Evolutionary conservation across 53 echinoderm and acorn worm genomes (phyloP), one percentile per base, ranked within the genome.

Genomic region (Crossaster papposus): DNA sequence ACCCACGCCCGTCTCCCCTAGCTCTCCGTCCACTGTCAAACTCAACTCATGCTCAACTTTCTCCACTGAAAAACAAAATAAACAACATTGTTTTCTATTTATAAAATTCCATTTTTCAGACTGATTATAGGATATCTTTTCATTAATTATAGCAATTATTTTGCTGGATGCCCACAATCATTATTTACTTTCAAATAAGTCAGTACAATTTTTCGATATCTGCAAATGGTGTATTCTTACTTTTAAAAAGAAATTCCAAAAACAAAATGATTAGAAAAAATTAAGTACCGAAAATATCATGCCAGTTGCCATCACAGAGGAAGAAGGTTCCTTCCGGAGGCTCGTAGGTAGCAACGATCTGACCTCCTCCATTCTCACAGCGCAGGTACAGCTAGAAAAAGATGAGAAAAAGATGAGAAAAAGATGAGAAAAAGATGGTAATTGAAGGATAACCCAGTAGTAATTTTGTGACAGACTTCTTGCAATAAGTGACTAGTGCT

Each of bases 271-370:
- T 77, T 34, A 13, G 2, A 2, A 14, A 14, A 30, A 17, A n/a
- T n/a, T 30, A 84, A 89, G 65, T 83, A 97, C 97, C 94, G 31
- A 82, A 11, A 26, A 97, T 78, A 79, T 82, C 93, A 88, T 97
- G 97, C 97, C 97, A 97, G 87, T 97, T 92, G 77, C 97, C 95
- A 55, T 97, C 94, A 38, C 97, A 97, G n/a, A 97, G 71, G 80
- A 89, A 91, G 30, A 82, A 81, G 12, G 80, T 38, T 14, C 96
- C 96, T 79, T 94, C 93, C 2, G 95, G 89, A 26, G 94, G 94
- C 1, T 76, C 30, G 90, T 94, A 95, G 1, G 64, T 64, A 9
- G 97, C 84, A 32, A 81, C 72, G 32, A 93, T 78, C 36, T 44
- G 77, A 32, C 97, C 97, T 20, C 78, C 94, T 17, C 97, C 97